These are phyloP conservation scores for Muscidifurax raptorellus DNA, from an alignment of 1,140 invertebrate species.

Conservation along the genomic window DNA sequence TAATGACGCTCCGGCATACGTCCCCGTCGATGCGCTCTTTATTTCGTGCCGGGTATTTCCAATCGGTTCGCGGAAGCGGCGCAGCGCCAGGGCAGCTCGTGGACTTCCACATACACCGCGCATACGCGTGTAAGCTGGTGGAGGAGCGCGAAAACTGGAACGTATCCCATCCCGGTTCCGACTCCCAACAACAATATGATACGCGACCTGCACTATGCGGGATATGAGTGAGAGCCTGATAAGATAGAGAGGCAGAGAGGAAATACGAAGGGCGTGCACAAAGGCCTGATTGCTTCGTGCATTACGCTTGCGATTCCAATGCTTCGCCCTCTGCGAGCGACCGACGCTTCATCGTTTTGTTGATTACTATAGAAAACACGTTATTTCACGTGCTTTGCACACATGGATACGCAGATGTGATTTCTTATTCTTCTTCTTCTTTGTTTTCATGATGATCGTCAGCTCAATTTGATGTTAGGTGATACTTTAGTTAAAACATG, in stretches of 20 bases:
- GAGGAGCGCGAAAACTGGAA: constrained; percentile 26
- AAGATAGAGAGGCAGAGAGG: constrained; percentile 44
- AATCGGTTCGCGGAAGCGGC: constrained; percentile 58
- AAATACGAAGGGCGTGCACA: constrained; percentile 45
- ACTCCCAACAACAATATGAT: constrained; percentile 20
- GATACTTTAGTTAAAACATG: constrained; percentile 16
- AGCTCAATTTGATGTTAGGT: neutral
- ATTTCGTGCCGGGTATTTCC: constrained; percentile 53
- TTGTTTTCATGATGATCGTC: neutral
- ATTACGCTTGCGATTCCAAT: constrained; percentile 18
- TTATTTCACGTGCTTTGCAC: constrained; percentile 19
- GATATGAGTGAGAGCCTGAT: constrained; percentile 35
- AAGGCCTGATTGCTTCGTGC: constrained; percentile 42
- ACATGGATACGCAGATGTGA: neutral
- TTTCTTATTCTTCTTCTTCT: neutral
- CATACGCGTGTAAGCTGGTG: neutral
- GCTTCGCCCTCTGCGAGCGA: neutral
- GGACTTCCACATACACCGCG: neutral
- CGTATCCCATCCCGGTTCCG: neutral
- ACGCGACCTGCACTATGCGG: neutral
- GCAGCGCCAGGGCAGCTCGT: neutral
- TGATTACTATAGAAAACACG: constrained; percentile 37
- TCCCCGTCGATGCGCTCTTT: constrained; percentile 56
- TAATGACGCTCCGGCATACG: constrained; percentile 54
- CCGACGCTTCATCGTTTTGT: constrained; percentile 18